Evolutionary conservation across 35 echinoderm and acorn worm species (phyloP).

Genomic region (Acanthaster planci): DNA sequence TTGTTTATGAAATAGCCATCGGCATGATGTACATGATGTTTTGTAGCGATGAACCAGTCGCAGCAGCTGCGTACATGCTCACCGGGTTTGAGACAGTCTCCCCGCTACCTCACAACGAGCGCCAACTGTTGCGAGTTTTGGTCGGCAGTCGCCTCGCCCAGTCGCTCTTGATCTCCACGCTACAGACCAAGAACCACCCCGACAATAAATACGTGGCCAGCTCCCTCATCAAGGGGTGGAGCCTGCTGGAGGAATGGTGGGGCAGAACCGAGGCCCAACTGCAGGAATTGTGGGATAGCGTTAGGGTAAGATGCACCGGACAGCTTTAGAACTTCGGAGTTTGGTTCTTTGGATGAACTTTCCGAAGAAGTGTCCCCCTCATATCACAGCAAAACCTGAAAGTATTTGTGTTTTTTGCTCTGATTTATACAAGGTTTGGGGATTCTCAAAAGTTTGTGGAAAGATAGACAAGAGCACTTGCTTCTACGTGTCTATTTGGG

Average conservation of each 20-base stretch:
- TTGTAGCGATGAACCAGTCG: background rate
- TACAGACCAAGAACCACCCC: background rate
- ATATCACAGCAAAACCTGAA: no score
- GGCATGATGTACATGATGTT: background rate
- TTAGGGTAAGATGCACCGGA: no score
- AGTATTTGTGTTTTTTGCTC: no score
- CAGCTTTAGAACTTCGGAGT: no score
- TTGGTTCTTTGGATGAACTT: no score
- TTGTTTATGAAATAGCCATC: background rate
- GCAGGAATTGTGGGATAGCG: conserved; percentile 7
- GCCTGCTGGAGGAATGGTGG: background rate
- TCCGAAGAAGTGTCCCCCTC: no score
- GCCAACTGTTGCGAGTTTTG: background rate
- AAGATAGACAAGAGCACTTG: no score
- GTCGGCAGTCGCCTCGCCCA: background rate
- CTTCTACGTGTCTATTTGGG: no score
- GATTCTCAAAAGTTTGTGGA: no score
- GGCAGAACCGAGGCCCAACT: background rate
- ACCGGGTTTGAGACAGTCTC: background rate
- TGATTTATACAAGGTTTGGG: no score
- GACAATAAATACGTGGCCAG: background rate
- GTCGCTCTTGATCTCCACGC: background rate
- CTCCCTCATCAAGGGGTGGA: background rate
- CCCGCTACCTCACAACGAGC: background rate
- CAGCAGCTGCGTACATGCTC: background rate